Percentiles rank a stretch among this genome's conserved stretches.
Evolutionary conservation across 2,797 vertebrate genomes (phyloP).

Genomic region (Cynopterus sphinx): DNA sequence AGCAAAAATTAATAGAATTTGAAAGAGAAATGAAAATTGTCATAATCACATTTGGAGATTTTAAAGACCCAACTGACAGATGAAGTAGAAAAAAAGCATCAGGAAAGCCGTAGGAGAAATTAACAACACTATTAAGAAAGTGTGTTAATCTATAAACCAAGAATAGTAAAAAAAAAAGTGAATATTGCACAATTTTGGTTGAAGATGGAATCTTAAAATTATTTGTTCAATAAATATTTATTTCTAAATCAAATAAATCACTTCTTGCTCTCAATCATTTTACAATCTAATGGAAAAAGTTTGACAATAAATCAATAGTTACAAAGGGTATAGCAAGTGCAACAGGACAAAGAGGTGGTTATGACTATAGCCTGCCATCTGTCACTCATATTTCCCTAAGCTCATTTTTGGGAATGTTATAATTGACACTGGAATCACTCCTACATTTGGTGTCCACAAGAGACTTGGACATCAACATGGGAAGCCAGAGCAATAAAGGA

Average conservation of each 20-base stretch:
- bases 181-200: neutral
- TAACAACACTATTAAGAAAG: neutral
- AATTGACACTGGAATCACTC: neutral
- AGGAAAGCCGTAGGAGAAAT: neutral
- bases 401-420: neutral
- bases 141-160: neutral
- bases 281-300: neutral
- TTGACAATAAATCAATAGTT: neutral
- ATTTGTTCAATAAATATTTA: slow-evolving; percentile 32
- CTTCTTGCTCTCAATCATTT: neutral
- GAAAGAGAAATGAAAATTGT: slow-evolving; percentile 16
- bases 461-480: neutral
- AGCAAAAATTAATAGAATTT: slow-evolving; percentile 1
- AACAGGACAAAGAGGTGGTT: neutral
- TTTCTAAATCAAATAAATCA: neutral
- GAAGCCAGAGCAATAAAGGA: neutral
- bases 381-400: neutral
- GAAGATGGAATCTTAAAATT: neutral
- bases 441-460: neutral
- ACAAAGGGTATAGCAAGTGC: neutral
- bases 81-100: neutral
- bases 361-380: neutral
- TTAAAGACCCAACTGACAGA: neutral
- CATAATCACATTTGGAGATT: neutral
- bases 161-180: neutral